These are phyloP conservation scores for Drosophila paranaensis DNA, from an alignment of 2,888 invertebrate genomes.

Conservation along the genomic window DNA sequence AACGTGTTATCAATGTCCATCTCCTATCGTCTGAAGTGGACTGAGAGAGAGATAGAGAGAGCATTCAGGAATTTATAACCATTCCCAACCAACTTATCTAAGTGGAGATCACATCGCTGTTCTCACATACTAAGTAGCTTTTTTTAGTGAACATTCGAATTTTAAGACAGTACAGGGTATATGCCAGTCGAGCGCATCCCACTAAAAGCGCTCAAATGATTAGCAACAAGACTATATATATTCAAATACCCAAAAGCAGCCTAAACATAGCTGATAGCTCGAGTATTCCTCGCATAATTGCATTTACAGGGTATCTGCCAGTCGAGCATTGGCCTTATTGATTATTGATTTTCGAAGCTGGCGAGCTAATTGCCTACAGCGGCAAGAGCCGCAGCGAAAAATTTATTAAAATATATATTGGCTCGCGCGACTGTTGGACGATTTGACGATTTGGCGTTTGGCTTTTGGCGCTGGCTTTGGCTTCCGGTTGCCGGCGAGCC, in stretches of 20 bases:
- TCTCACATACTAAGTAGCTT: too few relatives aligned
- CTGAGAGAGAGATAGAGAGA: too few relatives aligned
- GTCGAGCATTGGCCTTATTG: background rate
- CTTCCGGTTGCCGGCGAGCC: conserved; percentile 43
- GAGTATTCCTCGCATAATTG: too few relatives aligned
- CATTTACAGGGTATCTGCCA: background rate
- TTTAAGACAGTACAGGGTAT: background rate
- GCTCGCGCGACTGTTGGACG: conserved; percentile 3
- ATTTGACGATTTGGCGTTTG: background rate
- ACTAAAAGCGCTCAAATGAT: background rate
- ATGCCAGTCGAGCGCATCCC: background rate
- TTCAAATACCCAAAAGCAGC: background rate
- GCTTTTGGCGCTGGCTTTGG: conserved; percentile 5
- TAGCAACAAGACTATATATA: background rate
- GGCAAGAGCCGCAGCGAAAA: background rate
- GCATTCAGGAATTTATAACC: too few relatives aligned
- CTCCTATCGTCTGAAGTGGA: too few relatives aligned
- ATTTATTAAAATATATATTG: conserved; percentile 57
- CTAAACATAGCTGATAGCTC: too few relatives aligned
- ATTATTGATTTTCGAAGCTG: conserved; percentile 54
- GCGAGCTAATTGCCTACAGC: conserved; percentile 30
- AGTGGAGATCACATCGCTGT: too few relatives aligned
- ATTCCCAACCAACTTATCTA: too few relatives aligned
- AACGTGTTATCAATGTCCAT: too few relatives aligned
- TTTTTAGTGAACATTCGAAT: too few relatives aligned